Conservation (phyloP, 2,113 vertebrate species). For the human (Homo sapiens) region GRCh38 chr12:120646001-120646500, state of each 20-base stretch:
- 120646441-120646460: neutral
- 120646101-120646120: neutral
- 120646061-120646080: neutral
- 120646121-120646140: neutral
- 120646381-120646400: constrained; percentile 36
- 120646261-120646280: neutral
- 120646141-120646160: neutral
- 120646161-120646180: neutral
- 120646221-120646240: neutral
- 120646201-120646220: neutral
- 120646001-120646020: no score
- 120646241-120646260: constrained; percentile 19
- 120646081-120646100: neutral
- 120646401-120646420: neutral
- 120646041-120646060: no score
- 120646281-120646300: neutral
- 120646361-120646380: constrained; percentile 68
- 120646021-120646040: no score
- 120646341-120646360: constrained; percentile 55
- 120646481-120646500: neutral
- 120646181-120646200: neutral
- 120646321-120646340: constrained; percentile 67
- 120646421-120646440: neutral
- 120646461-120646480: neutral
- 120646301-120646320: neutral